These are phyloP conservation scores for Heliconius eleuchia DNA, from an alignment of 1,140 invertebrate species.

Conservation along the genomic window DNA sequence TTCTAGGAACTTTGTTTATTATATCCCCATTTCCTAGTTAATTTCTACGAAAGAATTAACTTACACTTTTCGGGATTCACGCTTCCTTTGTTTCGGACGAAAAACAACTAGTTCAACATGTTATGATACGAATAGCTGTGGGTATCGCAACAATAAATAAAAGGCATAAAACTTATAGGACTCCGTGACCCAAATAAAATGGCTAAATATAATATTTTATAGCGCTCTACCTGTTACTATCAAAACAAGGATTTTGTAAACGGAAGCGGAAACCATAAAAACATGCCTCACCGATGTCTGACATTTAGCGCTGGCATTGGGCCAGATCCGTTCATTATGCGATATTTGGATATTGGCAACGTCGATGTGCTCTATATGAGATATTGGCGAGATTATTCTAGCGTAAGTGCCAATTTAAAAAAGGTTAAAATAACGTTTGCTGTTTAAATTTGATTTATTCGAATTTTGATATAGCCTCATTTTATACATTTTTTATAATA, in stretches of 20 bases:
- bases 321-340: constrained; percentile 41
- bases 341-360: constrained; percentile 30
- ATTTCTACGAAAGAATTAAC: not conserved
- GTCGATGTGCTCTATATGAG: not conserved
- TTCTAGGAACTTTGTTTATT: not conserved
- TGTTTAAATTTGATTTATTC: not conserved
- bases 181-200: constrained; percentile 36
- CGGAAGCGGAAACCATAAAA: constrained; percentile 52
- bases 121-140: constrained; percentile 16
- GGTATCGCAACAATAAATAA: constrained; percentile 36
- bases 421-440: not conserved
- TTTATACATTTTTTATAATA: too few species aligned
- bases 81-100: constrained; percentile 9
- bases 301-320: constrained; percentile 47
- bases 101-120: constrained; percentile 31
- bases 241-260: constrained; percentile 48
- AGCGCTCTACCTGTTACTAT: constrained; percentile 40
- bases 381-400: constrained; percentile 14
- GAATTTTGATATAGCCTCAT: too few species aligned
- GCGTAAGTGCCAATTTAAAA: constrained; percentile 2
- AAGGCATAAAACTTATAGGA: constrained; percentile 36
- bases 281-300: constrained; percentile 36
- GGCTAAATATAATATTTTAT: constrained; percentile 45
- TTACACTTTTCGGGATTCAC: constrained; percentile 6
- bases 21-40: not conserved